Evolutionary conservation across 2,888 invertebrate species (phyloP), one percentile per base, ranked within the genome.

Genomic region (Apoderus coryli): DNA sequence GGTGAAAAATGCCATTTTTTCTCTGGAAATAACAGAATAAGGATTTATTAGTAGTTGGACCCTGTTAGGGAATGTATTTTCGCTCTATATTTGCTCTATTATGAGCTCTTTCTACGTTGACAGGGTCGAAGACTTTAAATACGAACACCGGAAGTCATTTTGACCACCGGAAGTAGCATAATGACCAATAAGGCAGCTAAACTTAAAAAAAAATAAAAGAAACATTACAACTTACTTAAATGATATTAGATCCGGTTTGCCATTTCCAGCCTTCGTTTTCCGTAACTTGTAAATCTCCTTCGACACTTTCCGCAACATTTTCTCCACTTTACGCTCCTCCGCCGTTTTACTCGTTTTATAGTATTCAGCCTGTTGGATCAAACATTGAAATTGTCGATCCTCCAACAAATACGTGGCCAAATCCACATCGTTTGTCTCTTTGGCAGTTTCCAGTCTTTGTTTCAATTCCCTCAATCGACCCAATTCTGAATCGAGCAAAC

Each of bases 1-100:
- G 1, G 89, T 90, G 59, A 93, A 92, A 64, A 92, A 93, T 23
- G 89, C 88, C 79, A 93, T 90, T 62, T 92, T 92, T 62, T 92
- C 90, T 64, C 92, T 92, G 64, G 15, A 65, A 65, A 52, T 44
- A 46, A 45, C 39, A 27, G 26, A 27, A 19, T 4, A 25, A 13
- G 4, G 14, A 19, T 7, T 19, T 19, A 7, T 19, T 19, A 19
- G n/a, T 19, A 19, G 7, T n/a, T n/a, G n/a, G n/a, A n/a, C n/a
- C n/a, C n/a, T n/a, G n/a, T n/a, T n/a, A n/a, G n/a, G n/a, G n/a
- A n/a, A n/a, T n/a, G n/a, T n/a, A n/a, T n/a, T n/a, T n/a, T n/a
- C n/a, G n/a, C n/a, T n/a, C n/a, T n/a, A n/a, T n/a, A n/a, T n/a
- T n/a, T n/a, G n/a, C n/a, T n/a, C n/a, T n/a, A n/a, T n/a, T n/a